Conservation (phyloP, 2,797 vertebrate species). For the Semotilus atromaculatus region DNA sequence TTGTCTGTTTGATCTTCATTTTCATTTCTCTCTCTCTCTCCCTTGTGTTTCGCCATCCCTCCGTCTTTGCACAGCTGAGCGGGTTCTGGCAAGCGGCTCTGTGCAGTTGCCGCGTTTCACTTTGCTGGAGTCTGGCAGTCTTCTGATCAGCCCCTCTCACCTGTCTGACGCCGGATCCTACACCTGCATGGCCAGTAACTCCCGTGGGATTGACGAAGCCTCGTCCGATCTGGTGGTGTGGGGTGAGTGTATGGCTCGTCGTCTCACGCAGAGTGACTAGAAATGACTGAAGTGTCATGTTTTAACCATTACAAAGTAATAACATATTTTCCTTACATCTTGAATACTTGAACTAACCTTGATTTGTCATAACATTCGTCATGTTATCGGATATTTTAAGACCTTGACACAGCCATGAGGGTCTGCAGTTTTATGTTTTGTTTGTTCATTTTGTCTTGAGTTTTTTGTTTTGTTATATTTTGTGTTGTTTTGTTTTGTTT, state of each 20-base stretch:
- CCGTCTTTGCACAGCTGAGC: slow-evolving; percentile 80
- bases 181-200: slow-evolving; percentile 96
- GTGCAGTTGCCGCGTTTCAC: slow-evolving; percentile 96
- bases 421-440: background rate
- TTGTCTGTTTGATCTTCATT: slow-evolving; percentile 52
- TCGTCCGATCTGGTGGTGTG: slow-evolving; percentile 91
- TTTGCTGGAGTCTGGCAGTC: slow-evolving; percentile 92
- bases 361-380: background rate
- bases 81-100: slow-evolving; percentile 93
- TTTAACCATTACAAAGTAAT: background rate
- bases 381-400: background rate
- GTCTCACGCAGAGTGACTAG: background rate
- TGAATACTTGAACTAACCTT: background rate
- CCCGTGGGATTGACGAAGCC: slow-evolving; percentile 92
- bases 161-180: slow-evolving; percentile 91
- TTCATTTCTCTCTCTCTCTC: slow-evolving; percentile 48
- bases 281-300: background rate
- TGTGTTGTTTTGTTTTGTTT: background rate
- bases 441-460: background rate
- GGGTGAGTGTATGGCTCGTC: slow-evolving; percentile 80
- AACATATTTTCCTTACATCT: background rate
- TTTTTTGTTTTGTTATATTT: background rate
- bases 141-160: slow-evolving; percentile 91
- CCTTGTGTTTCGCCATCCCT: background rate
- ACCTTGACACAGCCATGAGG: background rate